Evolutionary conservation across 2,888 invertebrate species (phyloP).

Genomic region (Chaitophorus viminalis): DNA sequence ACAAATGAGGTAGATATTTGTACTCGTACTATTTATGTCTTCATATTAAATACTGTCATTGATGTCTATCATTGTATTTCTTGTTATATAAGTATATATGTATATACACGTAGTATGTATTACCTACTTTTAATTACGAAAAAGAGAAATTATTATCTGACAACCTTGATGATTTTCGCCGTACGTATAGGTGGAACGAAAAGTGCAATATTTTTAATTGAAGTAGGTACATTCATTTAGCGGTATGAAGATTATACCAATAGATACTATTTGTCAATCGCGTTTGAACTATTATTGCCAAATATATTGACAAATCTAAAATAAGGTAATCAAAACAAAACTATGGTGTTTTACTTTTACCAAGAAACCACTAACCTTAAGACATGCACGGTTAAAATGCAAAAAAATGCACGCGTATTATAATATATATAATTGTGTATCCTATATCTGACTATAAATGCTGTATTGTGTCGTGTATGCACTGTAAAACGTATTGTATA

Average conservation of each 20-base stretch:
- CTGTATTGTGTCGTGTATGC: background rate
- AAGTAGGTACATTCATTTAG: slow-evolving; percentile 19
- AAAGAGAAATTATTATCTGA: slow-evolving; percentile 38
- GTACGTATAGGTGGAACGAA: slow-evolving; percentile 29
- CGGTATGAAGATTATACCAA: background rate
- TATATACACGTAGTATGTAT: background rate
- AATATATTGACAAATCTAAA: background rate
- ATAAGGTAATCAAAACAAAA: background rate
- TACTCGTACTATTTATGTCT: background rate
- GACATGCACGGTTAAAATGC: background rate
- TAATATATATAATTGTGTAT: background rate
- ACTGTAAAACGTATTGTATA: too few relatives aligned
- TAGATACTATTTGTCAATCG: slow-evolving; percentile 6
- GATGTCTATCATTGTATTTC: background rate
- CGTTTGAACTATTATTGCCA: background rate
- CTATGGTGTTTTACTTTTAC: background rate
- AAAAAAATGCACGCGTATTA: background rate
- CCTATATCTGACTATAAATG: background rate
- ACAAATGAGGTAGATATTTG: background rate
- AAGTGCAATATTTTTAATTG: slow-evolving; percentile 25
- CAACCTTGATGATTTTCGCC: slow-evolving; percentile 14
- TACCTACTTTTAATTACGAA: background rate
- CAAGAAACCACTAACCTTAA: background rate
- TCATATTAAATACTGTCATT: background rate
- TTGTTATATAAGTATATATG: background rate